Conservation (phyloP, 2,113 vertebrate species). For the Cyprinodon tularosa region DNA sequence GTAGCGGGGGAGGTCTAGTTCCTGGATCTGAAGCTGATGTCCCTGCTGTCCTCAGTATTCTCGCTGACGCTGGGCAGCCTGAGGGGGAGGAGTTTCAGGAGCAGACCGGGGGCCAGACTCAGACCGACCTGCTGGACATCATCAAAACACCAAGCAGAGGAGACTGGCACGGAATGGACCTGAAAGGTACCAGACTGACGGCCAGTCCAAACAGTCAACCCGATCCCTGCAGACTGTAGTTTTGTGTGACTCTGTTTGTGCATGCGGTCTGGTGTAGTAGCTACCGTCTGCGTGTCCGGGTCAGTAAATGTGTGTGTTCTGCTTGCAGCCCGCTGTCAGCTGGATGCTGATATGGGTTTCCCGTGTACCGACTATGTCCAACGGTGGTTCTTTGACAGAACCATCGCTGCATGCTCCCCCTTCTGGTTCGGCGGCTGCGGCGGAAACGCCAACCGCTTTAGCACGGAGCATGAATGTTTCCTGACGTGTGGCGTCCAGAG, state of each 20-base stretch:
- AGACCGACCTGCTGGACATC: constrained; percentile 34
- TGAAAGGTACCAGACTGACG: constrained; percentile 30
- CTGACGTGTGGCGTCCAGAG: constrained; percentile 65
- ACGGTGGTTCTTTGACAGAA: constrained; percentile 76
- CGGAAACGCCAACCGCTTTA: constrained; percentile 77
- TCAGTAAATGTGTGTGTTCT: constrained; percentile 66
- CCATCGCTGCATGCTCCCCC: constrained; percentile 65
- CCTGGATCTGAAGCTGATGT: neutral
- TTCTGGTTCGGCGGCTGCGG: constrained; percentile 81
- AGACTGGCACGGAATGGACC: fast-evolving
- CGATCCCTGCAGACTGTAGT: no score
- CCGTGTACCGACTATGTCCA: constrained; percentile 59
- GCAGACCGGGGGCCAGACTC: constrained; percentile 16
- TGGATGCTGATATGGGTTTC: constrained; percentile 60
- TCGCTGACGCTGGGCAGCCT: neutral
- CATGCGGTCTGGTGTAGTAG: neutral
- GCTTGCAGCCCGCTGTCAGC: constrained; percentile 74
- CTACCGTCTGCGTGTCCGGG: neutral
- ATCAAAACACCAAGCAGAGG: constrained; percentile 17
- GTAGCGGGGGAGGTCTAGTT: neutral
- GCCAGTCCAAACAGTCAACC: neutral
- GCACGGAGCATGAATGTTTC: constrained; percentile 68
- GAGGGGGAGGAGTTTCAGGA: constrained; percentile 22
- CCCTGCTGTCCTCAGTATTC: neutral
- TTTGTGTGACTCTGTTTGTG: neutral